Evolutionary conservation across 2,113 vertebrate species (phyloP).

Genomic region (Sialia sialis): DNA sequence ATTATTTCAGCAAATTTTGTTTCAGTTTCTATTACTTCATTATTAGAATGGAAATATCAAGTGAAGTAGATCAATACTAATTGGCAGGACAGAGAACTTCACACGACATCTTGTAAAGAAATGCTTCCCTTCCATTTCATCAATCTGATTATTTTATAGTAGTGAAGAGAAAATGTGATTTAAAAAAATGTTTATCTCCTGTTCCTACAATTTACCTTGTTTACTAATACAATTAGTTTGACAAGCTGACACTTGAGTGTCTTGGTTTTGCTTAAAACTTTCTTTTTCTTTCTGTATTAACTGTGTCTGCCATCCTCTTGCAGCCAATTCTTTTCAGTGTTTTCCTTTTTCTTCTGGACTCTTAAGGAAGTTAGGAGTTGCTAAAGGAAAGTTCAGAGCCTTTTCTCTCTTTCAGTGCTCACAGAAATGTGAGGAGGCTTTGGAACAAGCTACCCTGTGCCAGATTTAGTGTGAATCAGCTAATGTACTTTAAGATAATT

Average conservation of each 20-base stretch:
- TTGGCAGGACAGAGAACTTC: background rate
- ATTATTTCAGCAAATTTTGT: background rate
- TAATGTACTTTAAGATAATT: background rate
- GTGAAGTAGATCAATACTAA: conserved; percentile 15
- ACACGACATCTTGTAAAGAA: background rate
- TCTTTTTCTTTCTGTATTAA: background rate
- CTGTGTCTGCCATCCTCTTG: background rate
- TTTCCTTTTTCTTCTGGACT: background rate
- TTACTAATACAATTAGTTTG: background rate
- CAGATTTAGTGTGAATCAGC: background rate
- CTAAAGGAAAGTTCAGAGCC: background rate
- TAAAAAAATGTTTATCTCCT: background rate
- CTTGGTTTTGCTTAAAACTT: background rate
- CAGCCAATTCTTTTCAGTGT: background rate
- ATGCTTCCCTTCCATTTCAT: background rate
- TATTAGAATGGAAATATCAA: background rate
- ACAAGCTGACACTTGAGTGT: background rate
- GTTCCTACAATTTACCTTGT: background rate
- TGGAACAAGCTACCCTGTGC: background rate
- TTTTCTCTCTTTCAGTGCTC: background rate
- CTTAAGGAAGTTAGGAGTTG: background rate
- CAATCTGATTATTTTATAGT: background rate
- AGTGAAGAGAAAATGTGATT: background rate
- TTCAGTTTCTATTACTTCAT: background rate
- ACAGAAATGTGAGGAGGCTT: background rate